Base-by-base conservation (phyloP, 2,888 invertebrate species). In the Rosalia funebris region DNA sequence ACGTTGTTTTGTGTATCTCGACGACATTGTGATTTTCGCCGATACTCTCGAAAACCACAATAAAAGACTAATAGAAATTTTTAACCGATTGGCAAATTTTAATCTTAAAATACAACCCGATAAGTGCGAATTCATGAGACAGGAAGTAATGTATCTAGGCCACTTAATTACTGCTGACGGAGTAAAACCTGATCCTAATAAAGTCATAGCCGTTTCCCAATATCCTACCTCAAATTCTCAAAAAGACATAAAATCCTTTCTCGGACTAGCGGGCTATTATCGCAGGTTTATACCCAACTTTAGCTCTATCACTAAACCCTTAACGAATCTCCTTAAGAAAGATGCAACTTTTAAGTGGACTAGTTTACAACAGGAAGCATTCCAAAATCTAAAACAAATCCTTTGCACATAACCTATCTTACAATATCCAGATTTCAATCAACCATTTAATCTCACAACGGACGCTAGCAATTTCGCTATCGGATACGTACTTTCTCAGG, bases 391-490 rank as follows among this genome's bases (percentile, higher is more conserved):
- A 10, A 65, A 65, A 52, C 25, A 39, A 34, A 53, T 61, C 31
- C 25, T 52, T 66, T 52, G 41, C 4, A 34, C 25, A 5, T 46
- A 58, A 20, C 64, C 65, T 12, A 7, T 71, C 14, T 55, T 70
- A 7, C 63, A 72, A 53, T 75, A 72, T 47, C 75, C 75, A 4
- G 69, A 76, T 62, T 74, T 73, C 41, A 15, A 19, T 57, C 66
- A 72, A 67, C 48, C 62, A 1, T 78, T 78, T 60, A 56, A 66
- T 16, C 34, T 77, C 5, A 71, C 71, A 0, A 77, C 78, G 0
- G 80, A 80, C 56, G 80, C 79, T 0, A 71, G 69, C n/a, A 72
- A 78, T 41, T 62, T 63, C 25, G 73, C 72, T 9, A 58, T 78
- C 1, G 77, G 76, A 3, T 68, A n/a, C n/a, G n/a, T n/a, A n/a